These are phyloP conservation scores for Papilio polyxenes DNA, from an alignment of 1,140 invertebrate species.

Conservation along the genomic window DNA sequence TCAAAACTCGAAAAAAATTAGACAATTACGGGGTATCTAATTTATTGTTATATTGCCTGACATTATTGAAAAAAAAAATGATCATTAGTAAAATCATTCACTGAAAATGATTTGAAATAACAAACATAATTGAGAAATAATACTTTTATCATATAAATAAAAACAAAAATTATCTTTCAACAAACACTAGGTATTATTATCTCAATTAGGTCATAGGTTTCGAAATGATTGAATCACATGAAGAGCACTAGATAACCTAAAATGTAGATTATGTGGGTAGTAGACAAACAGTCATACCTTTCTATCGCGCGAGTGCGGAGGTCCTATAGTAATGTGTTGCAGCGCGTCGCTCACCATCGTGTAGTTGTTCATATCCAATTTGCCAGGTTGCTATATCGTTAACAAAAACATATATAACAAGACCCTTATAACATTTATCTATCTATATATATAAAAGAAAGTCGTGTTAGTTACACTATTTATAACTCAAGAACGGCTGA, in stretches of 20 bases:
- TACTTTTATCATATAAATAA: neutral
- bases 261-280: neutral
- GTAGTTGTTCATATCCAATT: conserved; percentile 94
- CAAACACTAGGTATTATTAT: neutral
- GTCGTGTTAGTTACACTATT: no score
- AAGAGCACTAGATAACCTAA: neutral
- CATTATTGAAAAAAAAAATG: neutral
- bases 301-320: conserved; percentile 79
- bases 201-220: neutral
- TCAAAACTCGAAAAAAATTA: neutral
- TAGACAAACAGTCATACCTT: conserved; percentile 59
- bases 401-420: conserved; percentile 10
- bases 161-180: neutral
- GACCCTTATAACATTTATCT: no score
- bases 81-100: neutral
- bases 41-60: neutral
- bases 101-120: neutral
- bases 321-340: conserved; percentile 85
- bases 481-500: no score
- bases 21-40: neutral
- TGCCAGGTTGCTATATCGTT: conserved; percentile 88
- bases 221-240: neutral
- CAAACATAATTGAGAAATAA: conserved; percentile 17
- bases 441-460: no score
- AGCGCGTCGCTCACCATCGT: conserved; percentile 91